A percentile compares a stretch with the other conserved stretches of the same genome.
Conservation (phyloP, 1,140 invertebrate species). For the Bemisia tabaci region DNA sequence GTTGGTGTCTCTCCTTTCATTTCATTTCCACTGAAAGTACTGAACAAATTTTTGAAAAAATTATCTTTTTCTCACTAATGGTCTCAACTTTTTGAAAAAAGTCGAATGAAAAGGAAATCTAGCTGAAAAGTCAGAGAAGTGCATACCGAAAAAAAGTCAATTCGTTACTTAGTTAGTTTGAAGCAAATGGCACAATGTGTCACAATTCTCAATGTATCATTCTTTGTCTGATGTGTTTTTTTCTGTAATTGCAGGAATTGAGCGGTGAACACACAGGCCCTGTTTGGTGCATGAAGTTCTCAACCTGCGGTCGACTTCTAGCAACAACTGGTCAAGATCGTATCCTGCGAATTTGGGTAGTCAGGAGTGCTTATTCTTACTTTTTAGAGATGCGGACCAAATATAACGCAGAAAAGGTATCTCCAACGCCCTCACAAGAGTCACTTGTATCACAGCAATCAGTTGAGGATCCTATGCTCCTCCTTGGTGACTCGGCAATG, state of each 20-base stretch:
- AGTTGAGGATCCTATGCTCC: slow-evolving; percentile 29
- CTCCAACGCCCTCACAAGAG: slow-evolving; percentile 79
- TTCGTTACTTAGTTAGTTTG: no score
- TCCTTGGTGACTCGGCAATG: slow-evolving; percentile 30
- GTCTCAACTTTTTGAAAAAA: no score
- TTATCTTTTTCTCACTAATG: no score
- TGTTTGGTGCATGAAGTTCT: slow-evolving; percentile 99
- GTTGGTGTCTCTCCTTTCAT: no score
- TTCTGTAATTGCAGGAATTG: slow-evolving; percentile 42
- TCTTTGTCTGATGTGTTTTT: no score
- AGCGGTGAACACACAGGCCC: slow-evolving; percentile 75
- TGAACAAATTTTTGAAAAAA: no score
- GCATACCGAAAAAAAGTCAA: no score
- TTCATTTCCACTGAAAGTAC: no score
- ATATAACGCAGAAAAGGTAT: slow-evolving; percentile 76
- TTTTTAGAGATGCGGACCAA: slow-evolving; percentile 84
- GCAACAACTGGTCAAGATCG: slow-evolving; percentile 94
- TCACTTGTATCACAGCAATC: slow-evolving; percentile 67
- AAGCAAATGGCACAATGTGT: no score
- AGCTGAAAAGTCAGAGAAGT: no score
- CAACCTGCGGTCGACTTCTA: slow-evolving; percentile 77
- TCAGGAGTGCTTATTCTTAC: slow-evolving; percentile 71
- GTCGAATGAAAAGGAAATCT: no score
- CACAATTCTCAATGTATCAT: no score
- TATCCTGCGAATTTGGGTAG: slow-evolving; percentile 84